Evolutionary conservation across 1,140 invertebrate species (phyloP).

Genomic region (Elysia chlorotica): DNA sequence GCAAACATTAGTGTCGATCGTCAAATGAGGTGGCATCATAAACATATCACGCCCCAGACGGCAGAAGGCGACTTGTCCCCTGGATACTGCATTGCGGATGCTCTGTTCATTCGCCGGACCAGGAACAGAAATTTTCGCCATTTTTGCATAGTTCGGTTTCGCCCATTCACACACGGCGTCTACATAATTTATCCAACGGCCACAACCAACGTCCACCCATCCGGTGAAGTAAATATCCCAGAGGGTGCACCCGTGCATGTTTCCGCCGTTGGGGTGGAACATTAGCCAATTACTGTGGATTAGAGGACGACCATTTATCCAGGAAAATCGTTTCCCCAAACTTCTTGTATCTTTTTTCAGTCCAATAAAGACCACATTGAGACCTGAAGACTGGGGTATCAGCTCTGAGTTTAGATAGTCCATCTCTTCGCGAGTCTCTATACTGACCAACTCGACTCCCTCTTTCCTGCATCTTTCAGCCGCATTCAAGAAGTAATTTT

Average conservation of each 20-base stretch:
- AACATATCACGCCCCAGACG: neutral
- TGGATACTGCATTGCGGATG: neutral
- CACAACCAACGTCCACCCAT: constrained; percentile 3
- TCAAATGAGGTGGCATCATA: neutral
- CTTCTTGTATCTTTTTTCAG: neutral
- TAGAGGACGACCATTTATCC: neutral
- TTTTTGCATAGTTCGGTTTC: too few relatives aligned
- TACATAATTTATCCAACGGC: neutral
- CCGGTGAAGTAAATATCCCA: neutral
- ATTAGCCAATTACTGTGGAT: neutral
- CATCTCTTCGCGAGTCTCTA: neutral
- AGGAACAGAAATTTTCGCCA: too few relatives aligned
- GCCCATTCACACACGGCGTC: too few relatives aligned
- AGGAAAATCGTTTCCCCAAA: neutral
- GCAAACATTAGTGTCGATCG: neutral
- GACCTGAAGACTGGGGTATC: neutral
- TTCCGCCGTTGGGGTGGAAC: neutral
- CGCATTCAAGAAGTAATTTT: too few relatives aligned
- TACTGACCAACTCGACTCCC: neutral
- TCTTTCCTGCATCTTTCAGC: neutral
- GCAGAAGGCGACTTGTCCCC: neutral
- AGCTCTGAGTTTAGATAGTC: neutral
- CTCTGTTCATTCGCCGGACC: neutral
- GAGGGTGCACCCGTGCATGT: neutral
- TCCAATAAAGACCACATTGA: neutral